A percentile compares a stretch with the other conserved stretches of the same genome.
phyloP scores from a whole-genome alignment of 2,888 invertebrate species.

The Hypomecis punctinalis region DNA sequence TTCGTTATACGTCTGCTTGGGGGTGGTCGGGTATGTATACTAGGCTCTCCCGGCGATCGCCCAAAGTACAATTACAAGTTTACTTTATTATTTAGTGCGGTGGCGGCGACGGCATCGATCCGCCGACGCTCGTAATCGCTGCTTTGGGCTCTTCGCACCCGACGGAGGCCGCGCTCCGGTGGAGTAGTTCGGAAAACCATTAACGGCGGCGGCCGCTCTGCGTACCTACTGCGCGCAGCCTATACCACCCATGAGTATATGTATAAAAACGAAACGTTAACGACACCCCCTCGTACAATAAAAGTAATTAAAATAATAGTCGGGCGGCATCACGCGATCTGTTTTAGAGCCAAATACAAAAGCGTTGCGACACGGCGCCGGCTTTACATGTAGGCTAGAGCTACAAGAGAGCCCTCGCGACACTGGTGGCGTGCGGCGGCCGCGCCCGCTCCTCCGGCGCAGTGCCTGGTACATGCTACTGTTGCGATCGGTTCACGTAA shows the following conservation, averaged over 20 bases:
- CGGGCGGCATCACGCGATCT: slow-evolving; percentile 73
- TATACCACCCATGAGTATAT: slow-evolving; percentile 49
- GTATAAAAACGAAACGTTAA: slow-evolving; percentile 61
- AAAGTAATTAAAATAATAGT: slow-evolving; percentile 83
- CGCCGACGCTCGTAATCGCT: slow-evolving; percentile 61
- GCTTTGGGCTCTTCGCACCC: slow-evolving; percentile 44
- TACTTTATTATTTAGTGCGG: slow-evolving; percentile 54
- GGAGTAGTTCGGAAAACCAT: slow-evolving; percentile 67
- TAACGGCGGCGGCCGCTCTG: slow-evolving; percentile 39
- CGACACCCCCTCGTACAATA: slow-evolving; percentile 66
- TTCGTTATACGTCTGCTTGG: not conserved
- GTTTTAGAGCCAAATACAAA: slow-evolving; percentile 44
- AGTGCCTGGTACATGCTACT: not conserved
- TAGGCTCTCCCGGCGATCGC: slow-evolving; percentile 48
- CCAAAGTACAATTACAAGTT: slow-evolving; percentile 55
- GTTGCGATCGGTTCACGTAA: slow-evolving; percentile 71
- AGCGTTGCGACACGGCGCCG: slow-evolving; percentile 38
- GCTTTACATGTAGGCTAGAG: too few species aligned
- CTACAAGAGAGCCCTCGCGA: slow-evolving; percentile 54
- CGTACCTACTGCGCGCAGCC: slow-evolving; percentile 1
- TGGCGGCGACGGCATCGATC: slow-evolving; percentile 56
- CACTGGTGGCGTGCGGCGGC: slow-evolving; percentile 49
- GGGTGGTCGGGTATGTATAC: slow-evolving; percentile 35
- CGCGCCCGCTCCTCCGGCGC: slow-evolving; percentile 33
- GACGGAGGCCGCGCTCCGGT: slow-evolving; percentile 19